These are phyloP conservation scores for Trissolcus japonicus DNA, from an alignment of 2,888 invertebrate genomes.

Conservation along the genomic window DNA sequence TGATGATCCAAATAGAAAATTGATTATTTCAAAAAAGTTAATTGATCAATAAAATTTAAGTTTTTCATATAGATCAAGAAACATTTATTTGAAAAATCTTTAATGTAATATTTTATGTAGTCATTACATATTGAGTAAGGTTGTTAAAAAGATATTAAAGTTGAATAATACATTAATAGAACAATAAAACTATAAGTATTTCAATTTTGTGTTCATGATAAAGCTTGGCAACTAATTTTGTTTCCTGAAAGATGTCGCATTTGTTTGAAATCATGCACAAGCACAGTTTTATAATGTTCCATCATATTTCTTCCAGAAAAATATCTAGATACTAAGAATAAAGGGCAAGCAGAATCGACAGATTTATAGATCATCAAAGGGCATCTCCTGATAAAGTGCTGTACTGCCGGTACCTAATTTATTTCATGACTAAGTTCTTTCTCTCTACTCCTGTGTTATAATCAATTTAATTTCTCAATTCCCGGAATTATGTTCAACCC, in stretches of 20 bases:
- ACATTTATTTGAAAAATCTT: no score
- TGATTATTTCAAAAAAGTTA: no score
- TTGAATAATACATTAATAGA: no score
- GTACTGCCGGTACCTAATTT: conserved; percentile 74
- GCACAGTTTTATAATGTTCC: conserved; percentile 46
- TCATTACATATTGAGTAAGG: no score
- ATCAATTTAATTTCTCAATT: conserved; percentile 67
- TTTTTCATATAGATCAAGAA: no score
- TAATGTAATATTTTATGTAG: no score
- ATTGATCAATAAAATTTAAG: no score
- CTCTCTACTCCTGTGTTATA: conserved; percentile 60
- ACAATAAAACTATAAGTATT: conserved; percentile 1
- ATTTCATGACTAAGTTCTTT: conserved; percentile 68
- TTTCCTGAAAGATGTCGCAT: conserved; percentile 16
- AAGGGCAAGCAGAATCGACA: conserved; percentile 75
- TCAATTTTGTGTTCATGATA: conserved; percentile 7
- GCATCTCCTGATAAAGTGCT: conserved; percentile 72
- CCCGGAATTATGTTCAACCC: background rate
- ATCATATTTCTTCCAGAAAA: conserved; percentile 74
- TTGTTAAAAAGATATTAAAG: no score
- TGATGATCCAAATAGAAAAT: no score
- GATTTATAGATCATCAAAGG: conserved; percentile 74
- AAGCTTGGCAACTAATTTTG: conserved; percentile 27
- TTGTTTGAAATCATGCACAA: conserved; percentile 21
- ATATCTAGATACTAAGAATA: conserved; percentile 75